Conservation (phyloP, 2,888 invertebrate species). For the Stegophylla sp. region DNA sequence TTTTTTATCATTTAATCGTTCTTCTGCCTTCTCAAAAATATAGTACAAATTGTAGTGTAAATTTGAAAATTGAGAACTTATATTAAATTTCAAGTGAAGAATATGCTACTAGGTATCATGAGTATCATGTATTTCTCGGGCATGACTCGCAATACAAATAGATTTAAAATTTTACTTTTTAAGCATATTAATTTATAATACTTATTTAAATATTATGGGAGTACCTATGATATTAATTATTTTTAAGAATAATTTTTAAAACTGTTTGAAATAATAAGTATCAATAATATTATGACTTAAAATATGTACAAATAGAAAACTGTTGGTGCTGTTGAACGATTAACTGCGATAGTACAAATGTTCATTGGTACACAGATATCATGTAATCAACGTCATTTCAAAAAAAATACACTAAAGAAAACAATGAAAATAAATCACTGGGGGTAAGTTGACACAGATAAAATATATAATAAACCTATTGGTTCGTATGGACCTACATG, state of each 20-base stretch:
- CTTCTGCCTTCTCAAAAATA: no score
- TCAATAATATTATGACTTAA: neutral
- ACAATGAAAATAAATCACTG: constrained; percentile 89
- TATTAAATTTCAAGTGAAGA: no score
- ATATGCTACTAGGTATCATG: no score
- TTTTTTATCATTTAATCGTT: no score
- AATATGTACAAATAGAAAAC: constrained; percentile 25
- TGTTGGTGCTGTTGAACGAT: constrained; percentile 74
- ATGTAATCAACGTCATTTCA: constrained; percentile 72
- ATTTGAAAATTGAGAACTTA: no score
- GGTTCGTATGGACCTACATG: no score
- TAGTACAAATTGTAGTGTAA: no score
- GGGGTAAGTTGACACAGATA: constrained; percentile 71
- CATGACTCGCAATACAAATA: no score
- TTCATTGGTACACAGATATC: constrained; percentile 91
- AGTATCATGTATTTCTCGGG: no score
- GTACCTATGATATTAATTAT: neutral
- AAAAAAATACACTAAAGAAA: constrained; percentile 82
- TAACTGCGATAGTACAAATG: constrained; percentile 88
- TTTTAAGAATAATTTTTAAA: neutral
- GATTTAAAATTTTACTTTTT: neutral
- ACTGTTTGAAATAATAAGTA: neutral
- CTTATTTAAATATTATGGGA: neutral
- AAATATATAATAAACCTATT: no score
- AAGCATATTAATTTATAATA: neutral